Base-by-base conservation (phyloP, 2,888 invertebrate genomes). In the Isoperla grammatica region DNA sequence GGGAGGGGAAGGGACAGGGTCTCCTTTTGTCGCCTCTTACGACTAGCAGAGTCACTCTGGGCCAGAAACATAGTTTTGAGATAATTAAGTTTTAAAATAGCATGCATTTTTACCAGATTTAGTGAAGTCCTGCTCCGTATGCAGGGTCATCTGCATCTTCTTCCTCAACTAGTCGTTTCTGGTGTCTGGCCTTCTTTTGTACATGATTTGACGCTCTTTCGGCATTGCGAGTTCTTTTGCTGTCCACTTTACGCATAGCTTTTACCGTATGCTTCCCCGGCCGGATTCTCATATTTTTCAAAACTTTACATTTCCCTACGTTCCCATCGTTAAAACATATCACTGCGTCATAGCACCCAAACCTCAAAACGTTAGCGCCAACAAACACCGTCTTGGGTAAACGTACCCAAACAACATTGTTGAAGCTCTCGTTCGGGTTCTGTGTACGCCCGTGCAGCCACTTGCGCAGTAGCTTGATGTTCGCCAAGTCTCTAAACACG, bases 371-470 rank as follows among this genome's bases (percentile, higher is more conserved):
- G 37, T 59, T 45, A 12, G 40, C 20, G 5, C 61, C 64, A 35
- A 58, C 40, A 37, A 59, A 64, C 9, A 46, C 50, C 9, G 50
- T 45, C 60, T 63, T 63, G n/a, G 64, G 59, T 29, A 35, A 39
- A 8, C 53, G 56, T 49, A 40, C 29, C 62, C 62, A 61, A 9
- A 45, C 46, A 6, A 42, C 48, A 35, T 35, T 35, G 19, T 60
- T 62, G 19, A 62, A 56, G 56, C 56, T 49, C 35, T 59, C 59
- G 13, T 59, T 59, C 13, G n/a, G n/a, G n/a, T n/a, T n/a, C n/a
- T n/a, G n/a, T n/a, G n/a, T n/a, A n/a, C n/a, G n/a, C n/a, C n/a
- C 60, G 17, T 55, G 57, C 12, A 61, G 35, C 22, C 60, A 62
- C 20, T 53, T 35, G 23, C 37, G 23, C 56, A 55, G 22, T 29